phyloP scores from a whole-genome alignment of 2,888 invertebrate species.

The Conops quadrifasciatus region DNA sequence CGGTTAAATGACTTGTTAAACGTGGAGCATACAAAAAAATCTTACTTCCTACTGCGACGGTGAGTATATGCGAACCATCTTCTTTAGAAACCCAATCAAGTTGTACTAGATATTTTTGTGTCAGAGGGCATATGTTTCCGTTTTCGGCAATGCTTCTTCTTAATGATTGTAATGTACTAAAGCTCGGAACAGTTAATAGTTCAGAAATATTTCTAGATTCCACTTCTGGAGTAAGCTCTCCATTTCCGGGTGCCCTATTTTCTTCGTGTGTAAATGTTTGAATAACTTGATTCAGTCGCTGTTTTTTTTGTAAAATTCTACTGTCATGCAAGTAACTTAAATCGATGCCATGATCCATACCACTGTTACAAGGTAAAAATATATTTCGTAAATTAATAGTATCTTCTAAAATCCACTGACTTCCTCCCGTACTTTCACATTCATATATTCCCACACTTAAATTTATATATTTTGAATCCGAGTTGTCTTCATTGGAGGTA shows the following conservation, averaged over 20 bases:
- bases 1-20: conserved; percentile 81
- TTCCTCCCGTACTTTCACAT: conserved; percentile 97
- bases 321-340: conserved; percentile 84
- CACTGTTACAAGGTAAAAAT: conserved; percentile 83
- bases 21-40: conserved; percentile 91
- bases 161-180: conserved; percentile 87
- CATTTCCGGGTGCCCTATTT: conserved; percentile 69
- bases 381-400: conserved; percentile 94
- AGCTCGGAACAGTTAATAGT: conserved; percentile 86
- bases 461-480: conserved; percentile 85
- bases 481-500: conserved; percentile 79
- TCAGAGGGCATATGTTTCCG: conserved; percentile 88
- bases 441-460: conserved; percentile 96
- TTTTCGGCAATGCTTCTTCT: conserved; percentile 90
- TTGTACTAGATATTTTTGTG: conserved; percentile 92
- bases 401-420: conserved; percentile 94
- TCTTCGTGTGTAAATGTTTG: conserved; percentile 85
- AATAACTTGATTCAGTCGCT: conserved; percentile 80
- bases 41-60: conserved; percentile 94
- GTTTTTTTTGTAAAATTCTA: conserved; percentile 82
- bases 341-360: conserved; percentile 83
- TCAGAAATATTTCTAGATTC: conserved; percentile 55
- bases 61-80: conserved; percentile 97
- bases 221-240: conserved; percentile 63
- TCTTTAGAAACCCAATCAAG: conserved; percentile 99